Evolutionary conservation across 2,888 invertebrate species (phyloP).

Genomic region (Eupithecia dodoneata): DNA sequence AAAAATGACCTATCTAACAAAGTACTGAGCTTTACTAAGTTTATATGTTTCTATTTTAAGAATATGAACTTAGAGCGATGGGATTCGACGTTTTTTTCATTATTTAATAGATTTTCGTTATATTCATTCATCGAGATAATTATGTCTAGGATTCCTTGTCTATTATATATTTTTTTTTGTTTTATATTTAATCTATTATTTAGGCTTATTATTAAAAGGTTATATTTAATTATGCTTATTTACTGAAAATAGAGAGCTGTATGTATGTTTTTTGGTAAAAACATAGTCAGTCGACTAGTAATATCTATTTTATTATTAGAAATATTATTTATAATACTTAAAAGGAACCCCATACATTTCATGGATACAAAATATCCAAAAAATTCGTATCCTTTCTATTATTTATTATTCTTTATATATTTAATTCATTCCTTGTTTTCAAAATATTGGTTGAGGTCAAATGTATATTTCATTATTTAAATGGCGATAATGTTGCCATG

Average conservation of each 20-base stretch:
- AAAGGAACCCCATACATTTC: neutral
- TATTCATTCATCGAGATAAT: neutral
- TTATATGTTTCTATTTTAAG: neutral
- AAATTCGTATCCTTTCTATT: neutral
- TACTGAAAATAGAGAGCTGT: conserved; percentile 40
- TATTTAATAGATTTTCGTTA: neutral
- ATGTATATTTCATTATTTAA: neutral
- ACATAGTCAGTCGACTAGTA: conserved; percentile 30
- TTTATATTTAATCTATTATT: neutral
- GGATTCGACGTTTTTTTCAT: neutral
- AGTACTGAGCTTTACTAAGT: too few species aligned
- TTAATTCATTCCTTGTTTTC: neutral
- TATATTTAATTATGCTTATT: conserved; percentile 22
- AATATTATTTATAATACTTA: neutral
- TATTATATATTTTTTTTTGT: neutral
- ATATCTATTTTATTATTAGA: neutral
- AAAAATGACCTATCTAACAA: too few species aligned
- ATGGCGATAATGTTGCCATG: neutral
- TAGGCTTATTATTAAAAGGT: neutral
- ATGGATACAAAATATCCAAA: neutral
- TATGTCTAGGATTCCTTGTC: neutral
- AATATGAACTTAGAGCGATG: neutral
- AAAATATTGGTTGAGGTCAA: neutral
- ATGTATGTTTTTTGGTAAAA: conserved; percentile 41
- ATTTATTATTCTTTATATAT: neutral